Conservation (phyloP, 2,797 vertebrate genomes). For the Aratinga solstitialis region DNA sequence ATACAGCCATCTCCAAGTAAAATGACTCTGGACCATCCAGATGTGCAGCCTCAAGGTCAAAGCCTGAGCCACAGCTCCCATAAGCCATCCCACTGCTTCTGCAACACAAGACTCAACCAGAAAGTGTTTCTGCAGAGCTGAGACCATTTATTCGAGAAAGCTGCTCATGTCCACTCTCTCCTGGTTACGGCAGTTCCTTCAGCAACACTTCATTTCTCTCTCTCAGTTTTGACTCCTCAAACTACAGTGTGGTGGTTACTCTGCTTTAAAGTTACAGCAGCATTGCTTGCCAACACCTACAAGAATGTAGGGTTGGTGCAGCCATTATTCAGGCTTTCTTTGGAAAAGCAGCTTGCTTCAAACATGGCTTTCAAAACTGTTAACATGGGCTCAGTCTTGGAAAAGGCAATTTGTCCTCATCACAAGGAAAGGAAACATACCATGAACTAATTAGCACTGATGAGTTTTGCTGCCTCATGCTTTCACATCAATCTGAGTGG, state of each 20-base stretch:
- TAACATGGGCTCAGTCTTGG: rapidly evolving
- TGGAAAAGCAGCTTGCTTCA: not conserved
- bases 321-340: not conserved
- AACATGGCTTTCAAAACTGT: not conserved
- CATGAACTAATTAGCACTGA: not conserved
- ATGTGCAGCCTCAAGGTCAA: not conserved
- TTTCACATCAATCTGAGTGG: not conserved
- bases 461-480: not conserved
- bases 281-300: not conserved
- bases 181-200: not conserved
- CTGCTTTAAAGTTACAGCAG: not conserved
- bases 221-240: not conserved
- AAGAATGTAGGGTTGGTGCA: not conserved
- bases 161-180: not conserved
- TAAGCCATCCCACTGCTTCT: rapidly evolving
- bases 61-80: not conserved
- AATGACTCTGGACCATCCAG: not conserved
- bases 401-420: not conserved
- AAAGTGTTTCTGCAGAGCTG: not conserved
- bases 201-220: not conserved
- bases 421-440: not conserved
- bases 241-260: not conserved
- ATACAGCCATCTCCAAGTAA: not conserved
- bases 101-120: not conserved
- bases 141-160: not conserved